Evolutionary conservation across 92 coral and sea anemone species (phyloP), one percentile per base, ranked within the genome.

Genomic region (Parazoanthus atlanticus): DNA sequence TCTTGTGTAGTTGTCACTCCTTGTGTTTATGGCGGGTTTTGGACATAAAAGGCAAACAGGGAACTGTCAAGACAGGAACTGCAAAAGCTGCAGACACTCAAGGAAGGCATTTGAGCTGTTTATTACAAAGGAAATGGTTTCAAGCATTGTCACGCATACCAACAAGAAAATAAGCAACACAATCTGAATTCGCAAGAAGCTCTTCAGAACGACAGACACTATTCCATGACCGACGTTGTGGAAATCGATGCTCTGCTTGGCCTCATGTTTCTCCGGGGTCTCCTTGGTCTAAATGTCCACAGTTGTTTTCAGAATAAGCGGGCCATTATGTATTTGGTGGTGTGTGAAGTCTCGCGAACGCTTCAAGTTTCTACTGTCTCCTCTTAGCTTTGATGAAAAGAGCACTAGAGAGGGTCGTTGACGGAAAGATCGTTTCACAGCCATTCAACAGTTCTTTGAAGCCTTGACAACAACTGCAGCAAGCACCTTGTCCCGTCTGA

Each of bases 361-460:
- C 23, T 85, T 72, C 66, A 85, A 40, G 77, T 71, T 85, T 58
- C 32, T 67, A 26, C 31, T 54, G 23, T 32, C 88, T 19, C 49
- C 72, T 36, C 80, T 85, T 25, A 1, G 66, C 3, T 85, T 85
- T 56, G 88, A 85, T 40, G 88, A 85, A 38, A 80, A 67, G 56
- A 40, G 58, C 54, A 85, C 65, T 23, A 40, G 32, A 67, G 49
- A 41, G 9, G 69, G 38, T 33, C 80, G 79, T 23, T 85, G 81
- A 85, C 72, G 54, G 76, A 85, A 85, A n/a, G 88, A 85, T 56
- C 54, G n/a, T n/a, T n/a, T n/a, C n/a, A n/a, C n/a, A n/a, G n/a
- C n/a, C n/a, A n/a, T n/a, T n/a, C n/a, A n/a, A n/a, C n/a, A n/a
- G n/a, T n/a, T n/a, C n/a, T n/a, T n/a, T n/a, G n/a, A n/a, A n/a